Evolutionary conservation across 2,888 invertebrate genomes (phyloP).

Genomic region (Deroplatys truncata): DNA sequence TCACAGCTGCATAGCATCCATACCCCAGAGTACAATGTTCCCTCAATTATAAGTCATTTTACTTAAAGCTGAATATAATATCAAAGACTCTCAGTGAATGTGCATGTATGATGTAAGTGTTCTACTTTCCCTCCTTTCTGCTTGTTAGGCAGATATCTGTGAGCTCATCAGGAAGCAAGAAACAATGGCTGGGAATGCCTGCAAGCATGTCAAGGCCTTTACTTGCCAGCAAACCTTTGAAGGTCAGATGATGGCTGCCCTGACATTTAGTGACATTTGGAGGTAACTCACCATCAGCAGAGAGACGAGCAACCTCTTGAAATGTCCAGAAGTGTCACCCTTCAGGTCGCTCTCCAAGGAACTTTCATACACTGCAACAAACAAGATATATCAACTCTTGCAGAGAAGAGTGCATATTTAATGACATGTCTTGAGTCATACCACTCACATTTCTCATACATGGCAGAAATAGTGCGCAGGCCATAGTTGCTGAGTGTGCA

Average conservation of each 20-base stretch:
- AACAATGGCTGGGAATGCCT: not conserved
- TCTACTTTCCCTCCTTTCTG: not conserved
- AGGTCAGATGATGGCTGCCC: not conserved
- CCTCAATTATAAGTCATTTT: no score
- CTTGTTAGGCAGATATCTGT: no score
- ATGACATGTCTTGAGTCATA: not conserved
- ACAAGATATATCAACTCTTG: not conserved
- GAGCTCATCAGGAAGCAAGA: not conserved
- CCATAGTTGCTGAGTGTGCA: conserved; percentile 48
- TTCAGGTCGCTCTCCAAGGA: conserved; percentile 46
- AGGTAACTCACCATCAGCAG: conserved; percentile 39
- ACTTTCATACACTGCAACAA: conserved; percentile 42
- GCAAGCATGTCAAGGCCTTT: not conserved
- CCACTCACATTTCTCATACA: conserved; percentile 40
- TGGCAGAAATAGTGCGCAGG: conserved; percentile 39
- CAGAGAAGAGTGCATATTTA: no score
- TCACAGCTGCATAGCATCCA: no score
- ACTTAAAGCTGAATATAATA: no score
- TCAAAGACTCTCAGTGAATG: not conserved
- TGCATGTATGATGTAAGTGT: not conserved
- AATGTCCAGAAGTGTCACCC: conserved; percentile 53
- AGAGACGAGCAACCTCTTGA: conserved; percentile 50
- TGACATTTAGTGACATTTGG: no score
- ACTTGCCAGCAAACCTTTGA: not conserved
- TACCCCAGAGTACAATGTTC: no score